Percentiles rank a stretch among this genome's conserved stretches.
Conservation (phyloP, 2,113 vertebrate species). For the Dromiciops gliroides region DNA sequence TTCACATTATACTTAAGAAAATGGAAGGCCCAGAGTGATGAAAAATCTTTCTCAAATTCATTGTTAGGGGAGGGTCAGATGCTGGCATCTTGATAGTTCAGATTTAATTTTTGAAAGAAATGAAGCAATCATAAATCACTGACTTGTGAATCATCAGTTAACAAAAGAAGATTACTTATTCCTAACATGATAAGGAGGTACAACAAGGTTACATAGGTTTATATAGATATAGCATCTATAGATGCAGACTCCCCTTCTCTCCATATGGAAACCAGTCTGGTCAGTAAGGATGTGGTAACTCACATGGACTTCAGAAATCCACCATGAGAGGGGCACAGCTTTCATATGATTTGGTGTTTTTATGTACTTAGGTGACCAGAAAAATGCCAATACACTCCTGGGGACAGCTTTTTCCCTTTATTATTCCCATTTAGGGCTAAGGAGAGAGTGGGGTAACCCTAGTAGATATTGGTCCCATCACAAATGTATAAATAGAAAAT, state of each 20-base stretch:
- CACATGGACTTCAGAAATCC: neutral
- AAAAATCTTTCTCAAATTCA: neutral
- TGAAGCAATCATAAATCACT: neutral
- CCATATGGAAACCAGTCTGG: neutral
- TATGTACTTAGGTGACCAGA: neutral
- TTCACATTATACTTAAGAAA: neutral
- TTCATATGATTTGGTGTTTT: neutral
- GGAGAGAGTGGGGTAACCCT: neutral
- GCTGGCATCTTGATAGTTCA: neutral
- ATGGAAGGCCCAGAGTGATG: neutral
- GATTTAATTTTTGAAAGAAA: neutral
- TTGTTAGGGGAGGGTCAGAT: neutral
- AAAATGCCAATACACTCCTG: neutral
- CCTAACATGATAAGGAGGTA: neutral
- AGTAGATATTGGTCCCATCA: neutral
- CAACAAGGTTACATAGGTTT: neutral
- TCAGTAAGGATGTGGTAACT: neutral
- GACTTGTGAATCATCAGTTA: neutral
- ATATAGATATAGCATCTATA: neutral
- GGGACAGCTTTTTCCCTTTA: neutral
- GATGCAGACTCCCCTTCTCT: neutral
- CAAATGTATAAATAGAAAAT: neutral
- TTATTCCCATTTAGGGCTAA: neutral
- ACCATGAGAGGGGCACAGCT: neutral
- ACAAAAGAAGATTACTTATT: neutral